Evolutionary conservation across 2,113 vertebrate species (phyloP).

Genomic region (Hymenochirus boettgeri): DNA sequence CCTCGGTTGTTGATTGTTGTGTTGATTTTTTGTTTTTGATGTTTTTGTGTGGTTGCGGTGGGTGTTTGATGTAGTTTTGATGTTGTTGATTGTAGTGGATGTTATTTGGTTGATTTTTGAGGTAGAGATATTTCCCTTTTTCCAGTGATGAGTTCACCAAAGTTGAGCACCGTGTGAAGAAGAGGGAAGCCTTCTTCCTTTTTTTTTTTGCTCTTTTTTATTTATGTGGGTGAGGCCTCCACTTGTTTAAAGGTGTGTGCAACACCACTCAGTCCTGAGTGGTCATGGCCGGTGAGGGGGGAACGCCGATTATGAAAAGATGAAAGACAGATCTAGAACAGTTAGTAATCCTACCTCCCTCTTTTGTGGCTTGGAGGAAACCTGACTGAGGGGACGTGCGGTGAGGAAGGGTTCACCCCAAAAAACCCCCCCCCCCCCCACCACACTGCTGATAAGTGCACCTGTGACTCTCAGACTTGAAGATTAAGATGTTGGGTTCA

Average conservation of each 20-base stretch:
- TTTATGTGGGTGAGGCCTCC: slow-evolving; percentile 71
- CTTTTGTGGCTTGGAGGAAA: slow-evolving; percentile 88
- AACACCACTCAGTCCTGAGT: slow-evolving; percentile 86
- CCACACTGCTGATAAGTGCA: no score
- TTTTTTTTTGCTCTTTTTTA: no score
- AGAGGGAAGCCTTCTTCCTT: no score
- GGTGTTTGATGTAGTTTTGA: no score
- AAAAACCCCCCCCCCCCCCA: no score
- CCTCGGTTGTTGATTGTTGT: no score
- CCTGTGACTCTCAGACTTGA: no score
- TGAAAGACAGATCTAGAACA: slow-evolving; percentile 85
- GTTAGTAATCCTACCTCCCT: slow-evolving; percentile 76
- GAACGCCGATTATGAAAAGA: no score
- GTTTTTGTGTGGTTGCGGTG: no score
- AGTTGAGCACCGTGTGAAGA: slow-evolving; percentile 62
- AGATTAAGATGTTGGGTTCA: slow-evolving; percentile 82
- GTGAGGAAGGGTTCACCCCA: slow-evolving; percentile 63
- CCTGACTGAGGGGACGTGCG: slow-evolving; percentile 64
- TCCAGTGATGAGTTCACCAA: slow-evolving; percentile 68
- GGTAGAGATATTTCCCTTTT: slow-evolving; percentile 68
- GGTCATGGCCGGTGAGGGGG: slow-evolving; percentile 72
- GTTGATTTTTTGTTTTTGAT: no score
- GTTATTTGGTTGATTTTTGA: no score
- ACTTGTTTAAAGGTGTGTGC: slow-evolving; percentile 71
- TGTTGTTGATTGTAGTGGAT: no score